These are phyloP conservation scores for Drosophila kikkawai DNA, from an alignment of 1,140 invertebrate genomes.

Conservation along the genomic window DNA sequence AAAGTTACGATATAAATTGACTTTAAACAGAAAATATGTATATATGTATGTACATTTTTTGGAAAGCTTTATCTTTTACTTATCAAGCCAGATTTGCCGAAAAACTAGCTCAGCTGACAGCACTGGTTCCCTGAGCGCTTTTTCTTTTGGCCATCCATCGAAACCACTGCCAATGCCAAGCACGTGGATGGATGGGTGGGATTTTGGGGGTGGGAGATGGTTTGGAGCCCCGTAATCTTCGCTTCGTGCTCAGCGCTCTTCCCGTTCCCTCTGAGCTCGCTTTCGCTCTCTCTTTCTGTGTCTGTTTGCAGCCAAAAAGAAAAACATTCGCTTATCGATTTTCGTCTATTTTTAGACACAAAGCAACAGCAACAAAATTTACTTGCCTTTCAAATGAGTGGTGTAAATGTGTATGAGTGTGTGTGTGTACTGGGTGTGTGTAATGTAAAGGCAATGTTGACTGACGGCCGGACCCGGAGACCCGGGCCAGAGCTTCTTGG, in stretches of 20 bases:
- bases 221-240: slow-evolving; percentile 48
- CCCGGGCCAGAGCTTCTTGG: slow-evolving; percentile 18
- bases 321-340: slow-evolving; percentile 84
- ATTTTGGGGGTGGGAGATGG: neutral
- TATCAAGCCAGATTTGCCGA: neutral
- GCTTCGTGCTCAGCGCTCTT: slow-evolving; percentile 43
- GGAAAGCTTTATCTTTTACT: neutral
- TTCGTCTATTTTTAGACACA: slow-evolving; percentile 83
- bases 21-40: no score
- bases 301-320: slow-evolving; percentile 65
- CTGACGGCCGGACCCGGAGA: slow-evolving; percentile 32
- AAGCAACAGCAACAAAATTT: slow-evolving; percentile 63
- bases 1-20: no score
- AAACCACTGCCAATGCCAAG: slow-evolving; percentile 72
- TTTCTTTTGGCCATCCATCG: slow-evolving; percentile 26
- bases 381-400: slow-evolving; percentile 73
- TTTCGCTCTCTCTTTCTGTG: slow-evolving; percentile 22
- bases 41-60: neutral
- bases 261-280: neutral
- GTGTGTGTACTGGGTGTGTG: slow-evolving; percentile 29
- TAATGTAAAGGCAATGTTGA: slow-evolving; percentile 28
- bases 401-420: slow-evolving; percentile 45
- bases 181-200: slow-evolving; percentile 55
- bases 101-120: slow-evolving; percentile 4
- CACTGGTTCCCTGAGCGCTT: slow-evolving; percentile 5